Percentiles rank a stretch among this genome's conserved stretches.
Evolutionary conservation across 2,113 vertebrate species (phyloP).

Genomic region (Peucedramus taeniatus): DNA sequence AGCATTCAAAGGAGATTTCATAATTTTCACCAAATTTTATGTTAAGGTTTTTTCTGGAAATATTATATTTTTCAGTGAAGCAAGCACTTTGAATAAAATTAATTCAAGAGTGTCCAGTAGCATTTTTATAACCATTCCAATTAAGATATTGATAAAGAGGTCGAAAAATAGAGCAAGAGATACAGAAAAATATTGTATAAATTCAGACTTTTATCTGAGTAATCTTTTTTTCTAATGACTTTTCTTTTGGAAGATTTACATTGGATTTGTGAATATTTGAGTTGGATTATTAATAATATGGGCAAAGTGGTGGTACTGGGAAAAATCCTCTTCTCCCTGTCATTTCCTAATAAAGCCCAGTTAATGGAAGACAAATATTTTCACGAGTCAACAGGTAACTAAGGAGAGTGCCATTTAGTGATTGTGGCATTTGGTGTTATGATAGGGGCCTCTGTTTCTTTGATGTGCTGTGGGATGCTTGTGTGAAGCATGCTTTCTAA

Average conservation of each 20-base stretch:
- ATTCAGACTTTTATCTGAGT: background rate
- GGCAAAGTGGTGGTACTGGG: background rate
- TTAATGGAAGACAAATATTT: constrained; percentile 17
- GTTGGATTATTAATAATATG: background rate
- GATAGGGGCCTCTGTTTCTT: background rate
- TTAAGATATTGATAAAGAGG: background rate
- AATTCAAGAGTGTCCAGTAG: background rate
- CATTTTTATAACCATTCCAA: background rate
- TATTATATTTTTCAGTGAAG: background rate
- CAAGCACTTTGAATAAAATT: background rate
- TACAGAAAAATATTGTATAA: background rate
- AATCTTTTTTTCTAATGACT: background rate
- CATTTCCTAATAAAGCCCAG: constrained; percentile 16
- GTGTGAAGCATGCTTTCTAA: background rate
- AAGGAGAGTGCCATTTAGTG: background rate
- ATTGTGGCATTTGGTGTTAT: background rate
- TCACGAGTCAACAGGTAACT: background rate
- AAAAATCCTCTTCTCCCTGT: background rate
- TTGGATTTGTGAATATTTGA: background rate
- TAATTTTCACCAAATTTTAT: background rate
- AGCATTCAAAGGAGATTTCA: background rate
- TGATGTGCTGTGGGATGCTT: background rate
- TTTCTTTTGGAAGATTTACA: background rate
- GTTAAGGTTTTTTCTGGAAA: background rate
- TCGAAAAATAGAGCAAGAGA: background rate